These are phyloP conservation scores for Anthophora plumipes DNA, from an alignment of 2,888 invertebrate genomes.

Conservation along the genomic window DNA sequence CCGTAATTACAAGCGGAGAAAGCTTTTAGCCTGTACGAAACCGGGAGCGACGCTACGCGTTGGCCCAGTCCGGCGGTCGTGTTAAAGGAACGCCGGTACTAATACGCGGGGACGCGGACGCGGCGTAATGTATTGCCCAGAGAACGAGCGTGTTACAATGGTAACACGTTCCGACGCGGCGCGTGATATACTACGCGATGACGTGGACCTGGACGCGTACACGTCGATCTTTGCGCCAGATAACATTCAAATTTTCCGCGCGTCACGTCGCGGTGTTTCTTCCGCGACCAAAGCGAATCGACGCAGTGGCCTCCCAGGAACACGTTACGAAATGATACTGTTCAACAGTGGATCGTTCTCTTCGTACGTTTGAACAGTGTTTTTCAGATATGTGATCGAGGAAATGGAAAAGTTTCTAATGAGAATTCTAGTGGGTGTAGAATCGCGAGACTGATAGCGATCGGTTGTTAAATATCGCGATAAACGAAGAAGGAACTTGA, in stretches of 20 bases:
- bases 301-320: not conserved
- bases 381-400: too few relatives aligned
- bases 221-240: slow-evolving; percentile 47
- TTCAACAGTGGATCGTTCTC: not conserved
- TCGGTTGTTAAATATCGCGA: too few relatives aligned
- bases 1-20: slow-evolving; percentile 80
- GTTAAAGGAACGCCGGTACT: slow-evolving; percentile 68
- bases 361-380: too few relatives aligned
- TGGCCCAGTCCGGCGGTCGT: slow-evolving; percentile 41
- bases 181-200: slow-evolving; percentile 66
- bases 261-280: slow-evolving; percentile 14
- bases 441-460: too few relatives aligned
- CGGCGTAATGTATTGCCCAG: slow-evolving; percentile 71
- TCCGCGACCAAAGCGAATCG: not conserved
- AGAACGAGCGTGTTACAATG: slow-evolving; percentile 70
- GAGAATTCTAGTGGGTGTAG: too few relatives aligned
- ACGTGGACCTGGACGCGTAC: slow-evolving; percentile 60
- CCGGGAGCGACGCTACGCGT: slow-evolving; percentile 56
- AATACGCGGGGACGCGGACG: slow-evolving; percentile 66
- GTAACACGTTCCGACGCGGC: slow-evolving; percentile 66
- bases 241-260: slow-evolving; percentile 53
- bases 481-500: too few relatives aligned
- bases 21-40: slow-evolving; percentile 79
- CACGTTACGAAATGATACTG: not conserved
- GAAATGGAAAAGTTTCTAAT: too few relatives aligned